phyloP scores from a whole-genome alignment of 2,113 vertebrate species.

The Orycteropus afer region DNA sequence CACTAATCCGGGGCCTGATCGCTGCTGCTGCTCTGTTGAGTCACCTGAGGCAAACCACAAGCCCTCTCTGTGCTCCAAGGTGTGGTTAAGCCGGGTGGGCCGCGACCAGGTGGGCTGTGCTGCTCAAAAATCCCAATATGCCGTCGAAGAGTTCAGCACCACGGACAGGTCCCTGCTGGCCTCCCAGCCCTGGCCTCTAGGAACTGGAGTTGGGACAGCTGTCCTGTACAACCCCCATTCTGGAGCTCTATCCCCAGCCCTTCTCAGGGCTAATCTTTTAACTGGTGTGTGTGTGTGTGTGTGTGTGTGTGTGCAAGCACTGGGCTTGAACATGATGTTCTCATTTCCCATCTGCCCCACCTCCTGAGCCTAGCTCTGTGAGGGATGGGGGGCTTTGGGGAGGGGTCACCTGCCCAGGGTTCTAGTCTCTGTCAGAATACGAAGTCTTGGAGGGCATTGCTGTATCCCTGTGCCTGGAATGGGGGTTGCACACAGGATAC shows the following conservation, averaged over 20 bases:
- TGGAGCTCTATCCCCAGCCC: neutral
- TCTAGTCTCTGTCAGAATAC: neutral
- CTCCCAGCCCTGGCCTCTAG: neutral
- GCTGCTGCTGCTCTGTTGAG: neutral
- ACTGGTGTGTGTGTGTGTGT: neutral
- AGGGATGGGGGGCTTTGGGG: neutral
- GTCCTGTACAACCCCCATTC: neutral
- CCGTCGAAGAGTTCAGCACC: constrained; percentile 61
- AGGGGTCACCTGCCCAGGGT: neutral
- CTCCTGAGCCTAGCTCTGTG: neutral
- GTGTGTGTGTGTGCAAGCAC: neutral
- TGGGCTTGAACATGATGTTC: neutral
- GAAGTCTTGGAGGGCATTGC: neutral
- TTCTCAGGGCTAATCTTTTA: neutral
- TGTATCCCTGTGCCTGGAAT: neutral
- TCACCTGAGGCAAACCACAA: neutral
- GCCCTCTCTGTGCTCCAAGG: neutral
- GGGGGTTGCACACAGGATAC: neutral
- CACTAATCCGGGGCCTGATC: neutral
- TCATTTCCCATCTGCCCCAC: neutral
- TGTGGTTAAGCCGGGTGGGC: neutral
- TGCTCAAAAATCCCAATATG: accelerated
- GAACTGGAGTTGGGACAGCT: neutral
- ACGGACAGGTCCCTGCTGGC: constrained; percentile 41
- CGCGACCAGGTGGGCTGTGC: too few species aligned